Evolutionary conservation across 2,888 invertebrate genomes (phyloP), one percentile per base, ranked within the genome.

Genomic region (Eurytoma adleriae): DNA sequence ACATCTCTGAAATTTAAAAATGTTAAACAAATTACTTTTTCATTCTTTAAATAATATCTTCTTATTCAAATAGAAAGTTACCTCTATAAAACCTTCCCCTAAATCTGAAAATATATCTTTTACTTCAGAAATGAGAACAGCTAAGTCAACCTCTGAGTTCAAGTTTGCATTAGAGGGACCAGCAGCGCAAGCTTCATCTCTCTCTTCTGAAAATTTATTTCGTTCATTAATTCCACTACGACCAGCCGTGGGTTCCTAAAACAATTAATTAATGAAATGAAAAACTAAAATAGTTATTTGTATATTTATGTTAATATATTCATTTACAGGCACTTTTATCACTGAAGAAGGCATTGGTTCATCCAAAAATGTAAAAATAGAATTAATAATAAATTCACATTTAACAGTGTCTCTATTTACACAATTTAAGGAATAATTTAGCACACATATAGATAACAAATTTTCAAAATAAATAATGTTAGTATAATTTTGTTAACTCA

Each of bases 41-140:
- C 20, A 20, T 4, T 24, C 13, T 24, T 24, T 24, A 10, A 24
- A 24, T 16, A 61, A 27, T 27, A 61, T 16, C 20, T 62, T 18
- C 59, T 24, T 7, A 59, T 30, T 62, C 24, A 27, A 62, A 14
- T 24, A 27, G 2, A 68, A 24, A 48, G 18, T 71, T 77, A 93
- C 93, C 90, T 92, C 90, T 72, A 94, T 92, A 85, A 94, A 94
- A 52, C 93, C 96, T 86, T 95, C 95, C 0, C 97, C 97, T 68
- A 97, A 92, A 91, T 97, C 94, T 2, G 96, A 96, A 64, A 98
- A 91, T 78, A 98, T 90, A 87, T 96, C 96, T 85, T 94, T 94
- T 0, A 96, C 94, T 91, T 93, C 93, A 30, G 92, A 92, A 30
- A 95, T 93, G 61, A 94, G 90, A 48, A 81, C 82, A 70, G 81